A percentile compares a stretch with the other conserved stretches of the same genome.
These are phyloP conservation scores for Rhopilema esculentum DNA, from an alignment of 30 jellyfish, hydroid and myxozoan genomes.

Conservation along the genomic window DNA sequence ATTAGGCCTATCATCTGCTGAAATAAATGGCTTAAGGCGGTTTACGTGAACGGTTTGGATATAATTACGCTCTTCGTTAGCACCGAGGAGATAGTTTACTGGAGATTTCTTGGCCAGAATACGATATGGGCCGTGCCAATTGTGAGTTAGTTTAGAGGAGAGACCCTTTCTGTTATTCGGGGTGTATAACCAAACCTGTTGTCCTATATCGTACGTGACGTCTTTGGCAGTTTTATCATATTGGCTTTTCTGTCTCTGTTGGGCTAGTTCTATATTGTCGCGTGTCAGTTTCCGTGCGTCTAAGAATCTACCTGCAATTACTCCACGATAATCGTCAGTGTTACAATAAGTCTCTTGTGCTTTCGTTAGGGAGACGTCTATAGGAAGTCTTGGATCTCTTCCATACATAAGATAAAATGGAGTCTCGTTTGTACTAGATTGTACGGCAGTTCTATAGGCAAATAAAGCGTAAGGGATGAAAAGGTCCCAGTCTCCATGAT, in stretches of 20 bases:
- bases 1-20: slow-evolving; percentile 27
- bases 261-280: slow-evolving; percentile 44
- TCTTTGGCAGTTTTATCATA: slow-evolving; percentile 52
- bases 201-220: slow-evolving; percentile 29
- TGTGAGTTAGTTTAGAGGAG: slow-evolving; percentile 51
- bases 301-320: slow-evolving; percentile 1
- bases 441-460: slow-evolving; percentile 46
- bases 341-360: slow-evolving; percentile 20
- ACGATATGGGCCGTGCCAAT: slow-evolving; percentile 82
- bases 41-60: slow-evolving; percentile 59
- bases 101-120: slow-evolving; percentile 61
- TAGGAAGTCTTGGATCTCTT: slow-evolving; percentile 60
- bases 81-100: slow-evolving; percentile 39
- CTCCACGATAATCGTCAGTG: slow-evolving; percentile 45
- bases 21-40: slow-evolving; percentile 28
- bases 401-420: slow-evolving; percentile 62
- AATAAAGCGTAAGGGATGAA: slow-evolving; percentile 48
- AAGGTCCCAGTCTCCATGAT: slow-evolving; percentile 65
- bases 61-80: slow-evolving; percentile 31
- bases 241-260: slow-evolving; percentile 30
- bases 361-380: slow-evolving; percentile 45
- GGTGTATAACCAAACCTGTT: slow-evolving; percentile 69
- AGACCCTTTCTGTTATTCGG: slow-evolving; percentile 52
- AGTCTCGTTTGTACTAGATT: slow-evolving; percentile 36
- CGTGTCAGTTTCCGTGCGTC: slow-evolving; percentile 47